phyloP scores from a whole-genome alignment of 1,140 invertebrate species.

The Drosophila nigrodunni region DNA sequence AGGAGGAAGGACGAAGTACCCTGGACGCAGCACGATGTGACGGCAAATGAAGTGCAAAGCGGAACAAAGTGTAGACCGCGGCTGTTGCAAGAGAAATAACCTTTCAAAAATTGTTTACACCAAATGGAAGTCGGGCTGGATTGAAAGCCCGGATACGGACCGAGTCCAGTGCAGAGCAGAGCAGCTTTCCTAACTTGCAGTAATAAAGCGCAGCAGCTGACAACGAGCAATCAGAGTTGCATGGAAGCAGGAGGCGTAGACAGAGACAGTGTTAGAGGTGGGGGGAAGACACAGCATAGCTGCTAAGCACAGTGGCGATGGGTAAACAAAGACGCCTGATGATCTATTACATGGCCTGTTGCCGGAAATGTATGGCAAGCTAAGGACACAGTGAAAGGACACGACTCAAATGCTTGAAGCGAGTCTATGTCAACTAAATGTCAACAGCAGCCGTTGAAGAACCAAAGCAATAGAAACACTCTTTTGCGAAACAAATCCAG shows the following conservation, averaged over 20 bases:
- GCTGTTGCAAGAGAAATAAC: constrained; percentile 72
- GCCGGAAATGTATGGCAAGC: constrained; percentile 56
- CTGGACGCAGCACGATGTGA: neutral
- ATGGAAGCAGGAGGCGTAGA: neutral
- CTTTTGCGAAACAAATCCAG: neutral
- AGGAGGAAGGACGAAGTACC: constrained; percentile 17
- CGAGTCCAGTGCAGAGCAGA: constrained; percentile 9
- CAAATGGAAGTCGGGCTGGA: constrained; percentile 28
- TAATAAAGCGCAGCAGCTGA: constrained; percentile 72
- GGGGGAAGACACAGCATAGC: constrained; percentile 12
- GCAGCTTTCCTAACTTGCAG: constrained; percentile 52
- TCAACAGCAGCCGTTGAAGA: constrained; percentile 62
- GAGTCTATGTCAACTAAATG: constrained; percentile 74
- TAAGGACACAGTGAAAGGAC: neutral
- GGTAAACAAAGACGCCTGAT: constrained; percentile 75
- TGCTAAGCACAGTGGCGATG: constrained; percentile 55
- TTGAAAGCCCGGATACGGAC: neutral
- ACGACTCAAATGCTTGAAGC: neutral
- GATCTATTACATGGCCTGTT: constrained; percentile 67
- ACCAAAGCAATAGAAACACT: constrained; percentile 5
- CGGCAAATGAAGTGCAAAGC: constrained; percentile 77
- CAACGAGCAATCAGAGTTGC: constrained; percentile 59
- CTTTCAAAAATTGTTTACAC: constrained; percentile 78
- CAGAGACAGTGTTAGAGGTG: neutral
- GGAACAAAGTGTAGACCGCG: constrained; percentile 69